Evolutionary conservation across 2,797 vertebrate genomes (phyloP), one percentile per base, ranked within the genome.

Genomic region (Gouania willdenowi): DNA sequence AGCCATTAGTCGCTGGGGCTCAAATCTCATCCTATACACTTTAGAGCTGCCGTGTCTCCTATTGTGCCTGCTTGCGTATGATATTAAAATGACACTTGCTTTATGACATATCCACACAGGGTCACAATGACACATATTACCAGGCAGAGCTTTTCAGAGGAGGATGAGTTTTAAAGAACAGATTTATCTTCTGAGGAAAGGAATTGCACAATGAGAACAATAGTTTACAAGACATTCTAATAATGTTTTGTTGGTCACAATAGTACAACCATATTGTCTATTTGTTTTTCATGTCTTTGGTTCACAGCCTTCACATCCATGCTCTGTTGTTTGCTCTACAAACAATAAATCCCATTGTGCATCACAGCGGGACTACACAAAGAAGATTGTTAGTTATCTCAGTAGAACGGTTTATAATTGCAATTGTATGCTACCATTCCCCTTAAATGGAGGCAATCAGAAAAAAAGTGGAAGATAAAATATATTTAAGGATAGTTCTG

Each of bases 31-130:
- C 91, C 90, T 73, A 64, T 83, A 77, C 81, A 89, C 92, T 92
- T 93, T 92, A 92, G 87, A 92, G 87, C 87, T 77, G 84, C 87
- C 78, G 84, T 88, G 87, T 91, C 91, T 88, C 90, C 89, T 91
- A 65, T 73, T 54, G 39, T 64, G 60, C 24, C 60, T 22, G 37
- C 73, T 66, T 92, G 90, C 88, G 86, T 86, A 86, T 88, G 89
- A 93, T 97, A 94, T 95, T 97, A 94, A 93, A 95, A 92, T 92
- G 89, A 93, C 92, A 91, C 92, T 91, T 90, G 89, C 90, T 54
- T 51, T 46, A 58, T 10, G 12, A 41, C 44, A 25, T 17, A 41
- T 30, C 42, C 34, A 4, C 59, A 24, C 5, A 20, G 39, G 59
- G 61, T 63, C 40, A 31, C 38, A n/a, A 1, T 23, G 57, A 35